phyloP scores from a whole-genome alignment of 37 sponge, comb jelly and placozoan genomes.

The Hexactinellida sp. region DNA sequence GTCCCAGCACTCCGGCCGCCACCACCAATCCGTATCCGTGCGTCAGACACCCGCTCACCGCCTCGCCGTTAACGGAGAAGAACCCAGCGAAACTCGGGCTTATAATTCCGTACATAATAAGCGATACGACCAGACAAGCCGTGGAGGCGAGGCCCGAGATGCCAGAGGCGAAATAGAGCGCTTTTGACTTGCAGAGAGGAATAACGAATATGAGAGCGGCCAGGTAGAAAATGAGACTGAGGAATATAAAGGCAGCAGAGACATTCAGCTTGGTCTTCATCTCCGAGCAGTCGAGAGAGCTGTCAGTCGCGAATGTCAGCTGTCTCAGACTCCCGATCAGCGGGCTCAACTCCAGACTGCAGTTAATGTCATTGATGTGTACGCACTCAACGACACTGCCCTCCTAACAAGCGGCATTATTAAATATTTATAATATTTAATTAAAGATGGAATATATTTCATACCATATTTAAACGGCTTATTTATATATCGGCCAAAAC shows the following conservation, averaged over 20 bases:
- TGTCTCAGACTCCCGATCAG: background rate
- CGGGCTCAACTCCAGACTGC: background rate
- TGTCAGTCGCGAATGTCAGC: background rate
- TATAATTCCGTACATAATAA: background rate
- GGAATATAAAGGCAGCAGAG: conserved; percentile 6
- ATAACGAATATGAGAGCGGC: conserved; percentile 13
- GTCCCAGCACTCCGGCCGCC: conserved; percentile 39
- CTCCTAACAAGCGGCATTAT: background rate
- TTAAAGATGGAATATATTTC: too few species aligned
- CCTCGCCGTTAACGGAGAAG: conserved; percentile 50
- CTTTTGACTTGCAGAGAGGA: conserved; percentile 10
- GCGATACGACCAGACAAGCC: background rate
- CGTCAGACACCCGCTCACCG: conserved; percentile 39
- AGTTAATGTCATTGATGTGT: conserved; percentile 17
- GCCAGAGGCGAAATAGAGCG: conserved; percentile 1
- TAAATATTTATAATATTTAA: background rate
- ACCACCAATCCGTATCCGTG: conserved; percentile 61
- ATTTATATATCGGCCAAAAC: too few species aligned
- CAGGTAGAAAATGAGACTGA: conserved; percentile 4
- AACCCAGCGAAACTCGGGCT: conserved; percentile 37
- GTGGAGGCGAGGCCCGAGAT: background rate
- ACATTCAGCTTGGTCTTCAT: conserved; percentile 14
- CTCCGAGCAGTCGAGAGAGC: background rate
- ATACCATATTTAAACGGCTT: too few species aligned
- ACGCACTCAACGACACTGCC: background rate